These are phyloP conservation scores for Beris chalybata DNA, from an alignment of 2,888 invertebrate species.

Conservation along the genomic window DNA sequence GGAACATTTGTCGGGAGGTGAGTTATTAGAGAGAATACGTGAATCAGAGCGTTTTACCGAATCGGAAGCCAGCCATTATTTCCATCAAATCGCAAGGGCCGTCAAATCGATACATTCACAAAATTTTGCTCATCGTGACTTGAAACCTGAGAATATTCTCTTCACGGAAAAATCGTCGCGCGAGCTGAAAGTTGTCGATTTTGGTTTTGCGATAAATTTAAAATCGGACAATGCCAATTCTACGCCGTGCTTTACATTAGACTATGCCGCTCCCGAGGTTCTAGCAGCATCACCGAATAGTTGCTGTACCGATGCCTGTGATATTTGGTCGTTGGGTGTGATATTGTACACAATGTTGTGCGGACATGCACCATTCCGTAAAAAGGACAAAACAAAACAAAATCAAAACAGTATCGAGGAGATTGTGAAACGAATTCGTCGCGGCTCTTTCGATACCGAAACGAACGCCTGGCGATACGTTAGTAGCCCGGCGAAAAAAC, in stretches of 20 bases:
- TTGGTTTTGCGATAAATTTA: constrained; percentile 79
- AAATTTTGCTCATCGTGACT: constrained; percentile 87
- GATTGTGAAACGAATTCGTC: constrained; percentile 33
- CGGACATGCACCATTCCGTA: constrained; percentile 80
- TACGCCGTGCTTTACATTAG: constrained; percentile 88
- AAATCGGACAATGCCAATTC: constrained; percentile 54
- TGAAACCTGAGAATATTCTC: constrained; percentile 83
- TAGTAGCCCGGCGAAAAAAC: constrained; percentile 72
- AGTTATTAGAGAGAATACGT: constrained; percentile 70
- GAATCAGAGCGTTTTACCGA: constrained; percentile 73
- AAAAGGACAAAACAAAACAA: neutral
- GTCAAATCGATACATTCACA: constrained; percentile 82
- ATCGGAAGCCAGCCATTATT: constrained; percentile 73
- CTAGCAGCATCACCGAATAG: constrained; percentile 56
- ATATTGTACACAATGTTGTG: constrained; percentile 75
- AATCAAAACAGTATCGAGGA: constrained; percentile 34
- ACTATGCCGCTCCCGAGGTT: constrained; percentile 94
- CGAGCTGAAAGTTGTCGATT: constrained; percentile 87
- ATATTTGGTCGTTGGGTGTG: constrained; percentile 95
- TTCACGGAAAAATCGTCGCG: constrained; percentile 57
- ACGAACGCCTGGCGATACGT: constrained; percentile 69
- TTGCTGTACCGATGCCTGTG: constrained; percentile 86
- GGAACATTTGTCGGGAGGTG: constrained; percentile 83
- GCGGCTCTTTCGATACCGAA: constrained; percentile 32
- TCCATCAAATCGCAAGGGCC: constrained; percentile 80